Evolutionary conservation across 2,113 vertebrate genomes (phyloP).

Genomic region (Coregonus clupeaformis): DNA sequence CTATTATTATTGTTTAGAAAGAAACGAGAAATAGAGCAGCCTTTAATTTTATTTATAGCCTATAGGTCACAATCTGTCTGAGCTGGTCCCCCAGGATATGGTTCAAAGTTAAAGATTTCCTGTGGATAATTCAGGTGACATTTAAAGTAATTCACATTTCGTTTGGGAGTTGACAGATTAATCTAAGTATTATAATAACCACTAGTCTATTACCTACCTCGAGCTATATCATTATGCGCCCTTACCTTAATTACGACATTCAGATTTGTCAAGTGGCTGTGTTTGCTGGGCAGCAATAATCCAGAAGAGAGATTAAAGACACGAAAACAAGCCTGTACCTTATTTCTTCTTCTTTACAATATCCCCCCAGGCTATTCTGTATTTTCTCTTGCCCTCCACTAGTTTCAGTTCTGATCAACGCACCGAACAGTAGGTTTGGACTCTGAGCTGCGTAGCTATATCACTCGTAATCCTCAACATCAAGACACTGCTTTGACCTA

Average conservation of each 20-base stretch:
- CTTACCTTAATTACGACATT: slow-evolving; percentile 81
- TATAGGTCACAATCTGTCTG: neutral
- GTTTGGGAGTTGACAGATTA: neutral
- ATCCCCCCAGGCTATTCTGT: slow-evolving; percentile 38
- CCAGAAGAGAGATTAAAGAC: slow-evolving; percentile 53
- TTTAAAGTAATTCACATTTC: neutral
- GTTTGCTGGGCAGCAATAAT: slow-evolving; percentile 76
- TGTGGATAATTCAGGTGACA: neutral
- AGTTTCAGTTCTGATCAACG: slow-evolving; percentile 73
- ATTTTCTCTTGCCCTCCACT: slow-evolving; percentile 57
- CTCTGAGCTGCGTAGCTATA: slow-evolving; percentile 58
- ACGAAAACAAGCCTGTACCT: slow-evolving; percentile 49
- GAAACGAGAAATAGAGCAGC: neutral
- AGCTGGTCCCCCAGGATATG: slow-evolving; percentile 32
- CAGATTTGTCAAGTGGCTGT: slow-evolving; percentile 76
- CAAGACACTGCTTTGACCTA: slow-evolving; percentile 61
- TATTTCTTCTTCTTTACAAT: slow-evolving; percentile 32
- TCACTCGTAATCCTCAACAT: slow-evolving; percentile 64
- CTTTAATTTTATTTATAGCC: neutral
- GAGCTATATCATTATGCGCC: slow-evolving; percentile 14
- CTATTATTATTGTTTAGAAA: neutral
- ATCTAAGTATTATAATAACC: neutral
- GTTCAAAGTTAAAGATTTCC: slow-evolving; percentile 50
- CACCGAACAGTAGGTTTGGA: slow-evolving; percentile 41
- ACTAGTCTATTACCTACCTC: neutral